phyloP scores from a whole-genome alignment of 2,113 vertebrate species.

The Rhinichthys klamathensis region DNA sequence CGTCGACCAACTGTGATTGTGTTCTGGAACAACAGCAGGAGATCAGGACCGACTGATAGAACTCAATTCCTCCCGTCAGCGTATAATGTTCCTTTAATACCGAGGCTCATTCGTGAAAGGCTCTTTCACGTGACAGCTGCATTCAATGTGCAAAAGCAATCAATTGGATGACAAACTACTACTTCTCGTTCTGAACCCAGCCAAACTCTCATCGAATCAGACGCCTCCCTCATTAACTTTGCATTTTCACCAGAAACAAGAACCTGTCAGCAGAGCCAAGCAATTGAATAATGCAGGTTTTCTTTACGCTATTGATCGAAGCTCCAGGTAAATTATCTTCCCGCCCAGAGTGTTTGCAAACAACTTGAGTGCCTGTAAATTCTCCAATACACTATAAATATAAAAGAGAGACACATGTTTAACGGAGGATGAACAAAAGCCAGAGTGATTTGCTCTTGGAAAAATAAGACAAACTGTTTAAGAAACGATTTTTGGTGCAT shows the following conservation, averaged over 20 bases:
- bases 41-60: no score
- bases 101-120: no score
- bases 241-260: slow-evolving; percentile 12
- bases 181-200: not conserved
- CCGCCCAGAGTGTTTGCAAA: not conserved
- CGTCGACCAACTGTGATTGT: no score
- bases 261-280: not conserved
- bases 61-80: no score
- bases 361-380: slow-evolving; percentile 16
- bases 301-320: slow-evolving; percentile 32
- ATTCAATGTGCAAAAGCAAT: no score
- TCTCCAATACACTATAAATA: slow-evolving; percentile 14
- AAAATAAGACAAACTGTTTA: not conserved
- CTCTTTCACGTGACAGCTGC: no score
- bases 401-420: slow-evolving; percentile 6
- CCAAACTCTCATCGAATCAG: not conserved
- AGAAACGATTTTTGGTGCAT: not conserved
- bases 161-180: no score
- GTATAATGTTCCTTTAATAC: no score
- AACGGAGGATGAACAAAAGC: not conserved
- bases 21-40: no score
- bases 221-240: not conserved
- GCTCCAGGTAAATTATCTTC: slow-evolving; percentile 33
- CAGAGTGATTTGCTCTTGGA: not conserved
- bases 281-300: slow-evolving; percentile 30